Percentiles rank a stretch among this genome's conserved stretches.
Evolutionary conservation across 2,888 invertebrate genomes (phyloP).

Genomic region (Ormyrus pomaceus): DNA sequence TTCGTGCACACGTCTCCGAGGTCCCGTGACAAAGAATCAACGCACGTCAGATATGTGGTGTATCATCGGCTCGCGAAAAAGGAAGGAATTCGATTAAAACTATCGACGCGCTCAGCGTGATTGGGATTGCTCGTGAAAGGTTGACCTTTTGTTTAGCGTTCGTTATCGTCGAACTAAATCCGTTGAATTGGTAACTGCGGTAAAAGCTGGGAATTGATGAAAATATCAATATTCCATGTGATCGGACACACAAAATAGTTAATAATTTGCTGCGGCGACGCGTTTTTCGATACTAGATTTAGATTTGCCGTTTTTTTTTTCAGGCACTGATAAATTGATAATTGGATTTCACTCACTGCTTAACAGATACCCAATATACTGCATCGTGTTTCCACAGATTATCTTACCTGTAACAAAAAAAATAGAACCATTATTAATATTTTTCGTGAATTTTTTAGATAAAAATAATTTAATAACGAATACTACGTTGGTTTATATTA

Average conservation of each 20-base stretch:
- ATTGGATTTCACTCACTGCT: conserved; percentile 19
- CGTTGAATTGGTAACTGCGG: background rate
- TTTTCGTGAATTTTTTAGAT: background rate
- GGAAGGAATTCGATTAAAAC: conserved; percentile 2
- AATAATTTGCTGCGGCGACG: too few relatives aligned
- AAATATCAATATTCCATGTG: conserved; percentile 2
- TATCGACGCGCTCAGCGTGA: background rate
- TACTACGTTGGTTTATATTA: too few relatives aligned
- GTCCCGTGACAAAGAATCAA: too few relatives aligned
- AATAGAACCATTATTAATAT: background rate
- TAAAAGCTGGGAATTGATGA: background rate
- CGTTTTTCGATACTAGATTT: too few relatives aligned
- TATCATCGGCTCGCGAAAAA: background rate
- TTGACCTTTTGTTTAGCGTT: conserved; percentile 6
- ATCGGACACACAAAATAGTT: too few relatives aligned
- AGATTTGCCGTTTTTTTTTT: too few relatives aligned
- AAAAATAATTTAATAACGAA: background rate
- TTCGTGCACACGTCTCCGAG: too few relatives aligned
- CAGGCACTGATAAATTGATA: too few relatives aligned
- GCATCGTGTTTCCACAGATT: background rate
- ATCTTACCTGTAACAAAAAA: conserved; percentile 47
- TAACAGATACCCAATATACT: background rate
- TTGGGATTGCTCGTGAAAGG: conserved; percentile 23
- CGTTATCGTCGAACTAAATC: conserved; percentile 4
- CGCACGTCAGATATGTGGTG: background rate